These are phyloP conservation scores for Eufriesea mexicana DNA, from an alignment of 1,140 invertebrate genomes.

Conservation along the genomic window DNA sequence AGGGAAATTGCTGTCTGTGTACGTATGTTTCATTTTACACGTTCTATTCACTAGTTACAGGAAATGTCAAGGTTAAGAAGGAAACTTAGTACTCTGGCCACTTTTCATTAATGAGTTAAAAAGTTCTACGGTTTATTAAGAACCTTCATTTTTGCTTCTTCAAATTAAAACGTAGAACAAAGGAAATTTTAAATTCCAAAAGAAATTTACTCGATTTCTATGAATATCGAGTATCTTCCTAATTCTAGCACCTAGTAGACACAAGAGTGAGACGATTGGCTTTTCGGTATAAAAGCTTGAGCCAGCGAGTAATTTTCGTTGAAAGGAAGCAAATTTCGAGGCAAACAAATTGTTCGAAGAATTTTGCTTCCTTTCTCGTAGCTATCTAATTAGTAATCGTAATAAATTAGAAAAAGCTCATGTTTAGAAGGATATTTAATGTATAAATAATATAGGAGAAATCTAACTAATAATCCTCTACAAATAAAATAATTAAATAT, in stretches of 20 bases:
- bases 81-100: too few relatives aligned
- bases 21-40: too few relatives aligned
- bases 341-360: not conserved
- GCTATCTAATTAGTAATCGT: accelerated
- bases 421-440: not conserved
- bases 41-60: too few relatives aligned
- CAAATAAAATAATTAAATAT: too few relatives aligned
- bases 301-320: not conserved
- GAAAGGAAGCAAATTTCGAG: slow-evolving; percentile 12
- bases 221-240: not conserved
- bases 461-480: too few relatives aligned
- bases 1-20: too few relatives aligned
- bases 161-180: not conserved
- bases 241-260: too few relatives aligned
- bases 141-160: too few relatives aligned
- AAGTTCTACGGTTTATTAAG: not conserved
- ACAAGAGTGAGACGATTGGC: not conserved
- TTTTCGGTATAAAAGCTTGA: not conserved
- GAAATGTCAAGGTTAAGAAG: too few relatives aligned
- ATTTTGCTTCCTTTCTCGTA: not conserved
- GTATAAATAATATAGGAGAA: not conserved
- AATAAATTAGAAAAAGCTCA: not conserved
- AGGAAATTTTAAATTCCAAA: not conserved
- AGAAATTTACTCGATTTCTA: too few relatives aligned
- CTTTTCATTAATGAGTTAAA: not conserved